These are phyloP conservation scores for Dissostichus mawsoni DNA, from an alignment of 2,113 vertebrate genomes.

Conservation along the genomic window DNA sequence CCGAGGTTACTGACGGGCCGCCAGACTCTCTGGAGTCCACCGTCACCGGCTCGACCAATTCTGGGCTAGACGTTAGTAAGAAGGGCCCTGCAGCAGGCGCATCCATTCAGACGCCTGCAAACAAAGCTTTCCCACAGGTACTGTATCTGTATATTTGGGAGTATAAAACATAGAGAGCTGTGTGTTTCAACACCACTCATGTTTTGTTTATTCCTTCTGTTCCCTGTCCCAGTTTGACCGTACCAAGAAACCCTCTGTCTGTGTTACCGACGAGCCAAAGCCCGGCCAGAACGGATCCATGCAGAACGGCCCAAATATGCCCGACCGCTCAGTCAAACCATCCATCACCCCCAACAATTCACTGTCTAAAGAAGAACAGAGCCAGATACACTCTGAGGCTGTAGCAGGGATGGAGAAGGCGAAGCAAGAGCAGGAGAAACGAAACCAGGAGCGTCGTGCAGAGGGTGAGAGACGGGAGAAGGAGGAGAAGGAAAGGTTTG, in stretches of 20 bases:
- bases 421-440: slow-evolving; percentile 85
- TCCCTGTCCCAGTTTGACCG: slow-evolving; percentile 90
- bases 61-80: slow-evolving; percentile 65
- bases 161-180: background rate
- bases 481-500: slow-evolving; percentile 69
- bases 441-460: slow-evolving; percentile 71
- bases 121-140: slow-evolving; percentile 91
- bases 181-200: background rate
- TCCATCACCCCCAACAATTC: slow-evolving; percentile 33
- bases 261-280: slow-evolving; percentile 75
- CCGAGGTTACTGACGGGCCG: slow-evolving; percentile 45
- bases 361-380: slow-evolving; percentile 88
- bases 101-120: slow-evolving; percentile 73
- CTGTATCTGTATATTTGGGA: background rate
- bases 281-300: slow-evolving; percentile 74
- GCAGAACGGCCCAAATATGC: slow-evolving; percentile 83
- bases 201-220: slow-evolving; percentile 2
- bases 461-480: slow-evolving; percentile 78
- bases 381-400: slow-evolving; percentile 84
- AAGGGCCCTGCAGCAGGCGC: slow-evolving; percentile 16
- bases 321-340: slow-evolving; percentile 92
- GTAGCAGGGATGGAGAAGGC: slow-evolving; percentile 85
- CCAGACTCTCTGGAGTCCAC: slow-evolving; percentile 69
- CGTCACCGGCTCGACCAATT: slow-evolving; percentile 39
- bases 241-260: slow-evolving; percentile 90